Conservation (phyloP, 2,888 invertebrate genomes). For the Matsumyia berberina region DNA sequence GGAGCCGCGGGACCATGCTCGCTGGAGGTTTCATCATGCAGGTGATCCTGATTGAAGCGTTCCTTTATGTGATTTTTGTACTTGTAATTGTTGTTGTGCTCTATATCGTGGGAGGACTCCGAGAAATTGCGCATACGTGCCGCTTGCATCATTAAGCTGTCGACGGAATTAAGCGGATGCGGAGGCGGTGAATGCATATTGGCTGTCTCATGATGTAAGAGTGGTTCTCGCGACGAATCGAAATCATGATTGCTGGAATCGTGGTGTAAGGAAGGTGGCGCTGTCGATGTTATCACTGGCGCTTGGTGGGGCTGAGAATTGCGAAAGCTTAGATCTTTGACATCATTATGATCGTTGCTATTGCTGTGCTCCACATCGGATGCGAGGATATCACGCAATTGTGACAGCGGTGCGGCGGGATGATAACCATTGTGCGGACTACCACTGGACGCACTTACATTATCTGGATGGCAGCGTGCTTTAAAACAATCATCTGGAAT, state of each 20-base stretch:
- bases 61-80: constrained; percentile 97
- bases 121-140: constrained; percentile 83
- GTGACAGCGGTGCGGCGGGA: constrained; percentile 83
- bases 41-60: constrained; percentile 88
- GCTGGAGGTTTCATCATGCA: constrained; percentile 84
- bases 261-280: constrained; percentile 81
- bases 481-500: constrained; percentile 83
- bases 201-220: constrained; percentile 82
- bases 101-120: constrained; percentile 84
- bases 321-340: constrained; percentile 84
- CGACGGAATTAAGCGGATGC: constrained; percentile 80
- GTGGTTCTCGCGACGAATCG: constrained; percentile 82
- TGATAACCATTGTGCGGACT: constrained; percentile 84
- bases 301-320: constrained; percentile 83
- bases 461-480: constrained; percentile 84
- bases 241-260: constrained; percentile 84
- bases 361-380: constrained; percentile 84
- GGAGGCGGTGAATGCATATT: constrained; percentile 83
- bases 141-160: constrained; percentile 79
- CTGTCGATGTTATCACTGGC: constrained; percentile 84
- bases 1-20: constrained; percentile 83
- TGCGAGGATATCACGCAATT: constrained; percentile 84
- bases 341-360: constrained; percentile 84
- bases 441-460: constrained; percentile 86
- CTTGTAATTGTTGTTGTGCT: constrained; percentile 89